These are phyloP conservation scores for Dysidea cf. avara DNA, from an alignment of 37 sponge, comb jelly and placozoan genomes.

Conservation along the genomic window DNA sequence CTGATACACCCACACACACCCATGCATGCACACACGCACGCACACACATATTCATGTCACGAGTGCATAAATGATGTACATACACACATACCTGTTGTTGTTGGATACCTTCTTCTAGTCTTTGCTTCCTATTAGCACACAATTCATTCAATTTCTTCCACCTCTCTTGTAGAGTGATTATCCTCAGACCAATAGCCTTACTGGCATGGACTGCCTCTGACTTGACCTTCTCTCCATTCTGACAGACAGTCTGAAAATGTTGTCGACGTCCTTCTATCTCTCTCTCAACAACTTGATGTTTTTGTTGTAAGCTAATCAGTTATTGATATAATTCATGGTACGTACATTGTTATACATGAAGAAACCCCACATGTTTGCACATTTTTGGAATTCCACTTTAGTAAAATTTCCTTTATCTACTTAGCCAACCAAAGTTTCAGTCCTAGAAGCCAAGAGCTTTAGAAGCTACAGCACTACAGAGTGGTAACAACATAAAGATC, in stretches of 20 bases:
- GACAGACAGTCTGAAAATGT: conserved; percentile 68
- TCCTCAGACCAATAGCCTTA: conserved; percentile 67
- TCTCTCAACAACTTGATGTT: conserved; percentile 82
- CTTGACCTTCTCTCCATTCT: conserved; percentile 58
- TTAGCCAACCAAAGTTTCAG: too few species aligned
- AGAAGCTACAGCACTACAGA: too few species aligned
- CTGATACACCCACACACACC: background rate
- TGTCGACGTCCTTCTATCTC: conserved; percentile 70
- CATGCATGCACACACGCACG: background rate
- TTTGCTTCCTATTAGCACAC: conserved; percentile 47
- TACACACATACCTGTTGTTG: conserved; percentile 64
- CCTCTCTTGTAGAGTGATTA: conserved; percentile 65
- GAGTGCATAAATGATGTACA: too few species aligned
- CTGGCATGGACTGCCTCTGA: conserved; percentile 50
- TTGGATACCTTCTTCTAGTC: conserved; percentile 83
- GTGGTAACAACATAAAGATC: too few species aligned
- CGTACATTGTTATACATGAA: background rate
- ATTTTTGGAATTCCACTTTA: too few species aligned
- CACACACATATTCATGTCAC: background rate
- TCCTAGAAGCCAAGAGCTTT: too few species aligned
- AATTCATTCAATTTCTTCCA: conserved; percentile 92
- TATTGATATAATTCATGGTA: background rate
- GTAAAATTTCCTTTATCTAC: too few species aligned
- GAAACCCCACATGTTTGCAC: too few species aligned
- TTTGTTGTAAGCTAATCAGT: conserved; percentile 63